These are phyloP conservation scores for Atherinomorus stipes DNA, from an alignment of 2,113 vertebrate genomes.

Conservation along the genomic window DNA sequence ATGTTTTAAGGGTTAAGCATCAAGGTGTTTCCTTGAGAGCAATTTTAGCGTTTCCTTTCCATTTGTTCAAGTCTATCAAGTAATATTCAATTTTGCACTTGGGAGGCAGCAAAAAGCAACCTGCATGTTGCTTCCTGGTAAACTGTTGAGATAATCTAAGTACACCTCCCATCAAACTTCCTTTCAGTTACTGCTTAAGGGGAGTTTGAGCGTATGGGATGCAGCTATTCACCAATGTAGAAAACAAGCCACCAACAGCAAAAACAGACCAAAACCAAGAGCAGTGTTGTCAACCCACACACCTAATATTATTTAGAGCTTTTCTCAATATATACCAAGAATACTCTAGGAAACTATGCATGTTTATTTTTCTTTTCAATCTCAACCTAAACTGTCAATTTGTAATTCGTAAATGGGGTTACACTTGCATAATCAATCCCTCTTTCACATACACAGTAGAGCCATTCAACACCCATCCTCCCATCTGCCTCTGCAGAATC, in stretches of 20 bases:
- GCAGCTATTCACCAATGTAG: neutral
- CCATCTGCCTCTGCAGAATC: constrained; percentile 60
- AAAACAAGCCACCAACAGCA: neutral
- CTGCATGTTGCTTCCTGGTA: neutral
- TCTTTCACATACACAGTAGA: constrained; percentile 19
- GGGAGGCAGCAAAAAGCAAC: neutral
- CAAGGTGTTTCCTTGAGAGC: neutral
- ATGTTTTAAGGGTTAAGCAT: too few relatives aligned
- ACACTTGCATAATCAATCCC: constrained; percentile 43
- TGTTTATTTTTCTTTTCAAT: neutral
- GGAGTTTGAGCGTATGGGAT: neutral
- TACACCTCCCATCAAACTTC: neutral
- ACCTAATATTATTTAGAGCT: too few relatives aligned
- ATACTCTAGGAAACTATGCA: too few relatives aligned
- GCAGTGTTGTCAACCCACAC: neutral
- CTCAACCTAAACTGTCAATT: neutral
- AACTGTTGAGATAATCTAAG: neutral
- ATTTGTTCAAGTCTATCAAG: neutral
- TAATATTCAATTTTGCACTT: neutral
- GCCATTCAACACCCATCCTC: constrained; percentile 51
- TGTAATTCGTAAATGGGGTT: constrained; percentile 36
- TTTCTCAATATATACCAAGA: too few relatives aligned
- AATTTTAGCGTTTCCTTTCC: neutral
- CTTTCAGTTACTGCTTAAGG: neutral
- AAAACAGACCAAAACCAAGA: neutral